These are phyloP conservation scores for Notolepis coatsorum DNA, from an alignment of 2,797 vertebrate species.

Conservation along the genomic window DNA sequence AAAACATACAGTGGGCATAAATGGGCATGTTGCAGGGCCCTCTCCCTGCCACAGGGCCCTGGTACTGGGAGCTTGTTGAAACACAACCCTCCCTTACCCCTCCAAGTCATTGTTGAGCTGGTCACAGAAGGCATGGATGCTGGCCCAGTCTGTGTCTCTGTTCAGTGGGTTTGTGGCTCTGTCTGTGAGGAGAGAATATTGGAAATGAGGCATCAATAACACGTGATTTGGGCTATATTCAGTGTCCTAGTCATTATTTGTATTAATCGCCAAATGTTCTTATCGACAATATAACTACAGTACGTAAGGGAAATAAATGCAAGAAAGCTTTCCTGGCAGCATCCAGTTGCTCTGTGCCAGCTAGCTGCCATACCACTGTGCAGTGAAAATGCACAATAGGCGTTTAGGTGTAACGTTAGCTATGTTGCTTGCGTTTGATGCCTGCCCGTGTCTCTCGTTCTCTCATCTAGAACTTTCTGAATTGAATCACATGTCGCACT, in stretches of 20 bases:
- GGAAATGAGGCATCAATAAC: neutral
- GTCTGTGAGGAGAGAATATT: conserved; percentile 77
- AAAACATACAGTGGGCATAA: too few species aligned
- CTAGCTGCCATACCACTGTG: neutral
- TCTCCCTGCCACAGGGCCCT: too few species aligned
- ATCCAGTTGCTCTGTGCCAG: too few species aligned
- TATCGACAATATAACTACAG: neutral
- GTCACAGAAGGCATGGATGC: conserved; percentile 94
- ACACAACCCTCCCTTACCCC: conserved; percentile 80
- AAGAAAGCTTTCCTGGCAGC: neutral
- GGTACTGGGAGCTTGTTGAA: too few species aligned
- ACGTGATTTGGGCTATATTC: neutral
- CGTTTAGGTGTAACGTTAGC: conserved; percentile 39
- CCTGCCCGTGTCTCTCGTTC: conserved; percentile 21
- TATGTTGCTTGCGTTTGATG: conserved; percentile 33
- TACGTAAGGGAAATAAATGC: neutral
- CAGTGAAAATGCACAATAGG: conserved; percentile 8
- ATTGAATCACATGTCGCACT: neutral
- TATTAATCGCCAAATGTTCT: too few species aligned
- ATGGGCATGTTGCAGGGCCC: too few species aligned
- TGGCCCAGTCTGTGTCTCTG: conserved; percentile 93
- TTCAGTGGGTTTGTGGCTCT: conserved; percentile 96
- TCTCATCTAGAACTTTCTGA: conserved; percentile 34
- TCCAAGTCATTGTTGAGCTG: conserved; percentile 95
- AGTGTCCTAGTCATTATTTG: neutral